phyloP scores from a whole-genome alignment of 2,113 vertebrate species.

The Hystrix cristata region DNA sequence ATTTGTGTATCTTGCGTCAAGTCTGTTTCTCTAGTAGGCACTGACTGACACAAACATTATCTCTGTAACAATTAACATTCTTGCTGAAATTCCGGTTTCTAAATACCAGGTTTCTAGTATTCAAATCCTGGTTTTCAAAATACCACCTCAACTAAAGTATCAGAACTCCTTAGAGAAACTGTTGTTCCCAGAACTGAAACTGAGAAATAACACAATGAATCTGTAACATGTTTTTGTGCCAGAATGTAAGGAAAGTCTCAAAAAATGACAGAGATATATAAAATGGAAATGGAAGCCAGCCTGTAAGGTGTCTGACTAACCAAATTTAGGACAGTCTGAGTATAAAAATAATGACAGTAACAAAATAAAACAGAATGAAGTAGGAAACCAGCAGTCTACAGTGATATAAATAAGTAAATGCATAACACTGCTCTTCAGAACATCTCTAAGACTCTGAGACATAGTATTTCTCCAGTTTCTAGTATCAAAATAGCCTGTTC shows the following conservation, averaged over 20 bases:
- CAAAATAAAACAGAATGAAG: constrained; percentile 44
- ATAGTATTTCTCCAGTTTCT: not conserved
- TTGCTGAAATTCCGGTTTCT: not conserved
- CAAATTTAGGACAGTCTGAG: not conserved
- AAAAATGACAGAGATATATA: not conserved
- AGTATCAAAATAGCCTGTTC: constrained; percentile 24
- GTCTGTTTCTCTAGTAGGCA: not conserved
- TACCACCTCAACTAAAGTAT: not conserved
- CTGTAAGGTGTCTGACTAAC: not conserved
- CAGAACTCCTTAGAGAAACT: not conserved
- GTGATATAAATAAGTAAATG: not conserved
- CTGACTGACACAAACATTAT: not conserved
- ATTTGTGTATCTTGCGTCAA: not conserved
- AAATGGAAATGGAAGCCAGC: constrained; percentile 21
- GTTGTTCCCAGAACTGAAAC: not conserved
- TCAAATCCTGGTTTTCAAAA: constrained; percentile 26
- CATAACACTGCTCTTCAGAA: not conserved
- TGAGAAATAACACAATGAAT: constrained; percentile 47
- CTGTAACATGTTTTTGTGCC: not conserved
- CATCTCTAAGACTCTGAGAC: not conserved
- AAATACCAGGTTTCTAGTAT: not conserved
- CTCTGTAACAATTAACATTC: not conserved
- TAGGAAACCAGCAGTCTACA: not conserved
- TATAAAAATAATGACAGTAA: not conserved
- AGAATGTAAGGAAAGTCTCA: constrained; percentile 14